Percentiles rank a stretch among this genome's conserved stretches.
Evolutionary conservation across 1,140 invertebrate species (phyloP).

Genomic region (Drosophila kikkawai): DNA sequence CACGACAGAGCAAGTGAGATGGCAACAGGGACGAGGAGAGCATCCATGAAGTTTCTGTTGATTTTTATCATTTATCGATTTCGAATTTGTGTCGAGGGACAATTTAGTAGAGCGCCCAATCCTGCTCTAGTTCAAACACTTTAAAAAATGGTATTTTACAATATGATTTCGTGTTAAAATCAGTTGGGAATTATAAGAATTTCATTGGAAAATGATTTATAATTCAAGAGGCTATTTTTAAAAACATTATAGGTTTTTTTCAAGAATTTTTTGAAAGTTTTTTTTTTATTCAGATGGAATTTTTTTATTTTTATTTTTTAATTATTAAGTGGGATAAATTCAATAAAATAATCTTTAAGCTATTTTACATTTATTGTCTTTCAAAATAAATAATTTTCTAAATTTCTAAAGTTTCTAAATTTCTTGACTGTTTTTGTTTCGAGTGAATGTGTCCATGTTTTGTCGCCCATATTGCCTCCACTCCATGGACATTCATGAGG

Average conservation of each 20-base stretch:
- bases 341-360: neutral
- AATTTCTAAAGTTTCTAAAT: no score
- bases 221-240: neutral
- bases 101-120: constrained; percentile 69
- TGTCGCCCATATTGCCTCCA: constrained; percentile 20
- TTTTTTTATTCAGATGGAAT: neutral
- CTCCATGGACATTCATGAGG: constrained; percentile 72
- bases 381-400: no score
- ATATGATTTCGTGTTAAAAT: neutral
- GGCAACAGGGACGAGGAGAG: constrained; percentile 11
- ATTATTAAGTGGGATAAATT: neutral
- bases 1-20: constrained; percentile 9
- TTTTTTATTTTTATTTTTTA: no score
- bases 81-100: constrained; percentile 84
- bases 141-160: neutral
- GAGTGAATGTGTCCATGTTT: constrained; percentile 31
- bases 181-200: neutral
- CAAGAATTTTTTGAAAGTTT: neutral
- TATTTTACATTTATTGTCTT: neutral
- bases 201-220: no score
- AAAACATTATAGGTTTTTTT: neutral
- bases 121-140: neutral
- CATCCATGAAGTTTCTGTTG: constrained; percentile 82
- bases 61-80: constrained; percentile 85
- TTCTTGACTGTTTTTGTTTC: neutral